Evolutionary conservation across 2,113 vertebrate genomes (phyloP), one percentile per base, ranked within the genome.

Genomic region (Piaya cayana): DNA sequence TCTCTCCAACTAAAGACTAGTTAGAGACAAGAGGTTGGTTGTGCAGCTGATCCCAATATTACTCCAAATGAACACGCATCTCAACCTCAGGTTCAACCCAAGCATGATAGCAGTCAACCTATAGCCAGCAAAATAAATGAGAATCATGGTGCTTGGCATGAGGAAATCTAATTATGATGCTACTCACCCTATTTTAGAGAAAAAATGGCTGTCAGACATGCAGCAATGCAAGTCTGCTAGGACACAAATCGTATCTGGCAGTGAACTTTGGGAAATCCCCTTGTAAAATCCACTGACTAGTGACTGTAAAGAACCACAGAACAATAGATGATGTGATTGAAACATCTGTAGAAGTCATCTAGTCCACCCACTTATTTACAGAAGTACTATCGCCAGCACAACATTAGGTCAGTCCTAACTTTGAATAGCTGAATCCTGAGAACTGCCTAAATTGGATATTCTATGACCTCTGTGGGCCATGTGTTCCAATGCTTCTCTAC

Each of bases 381-480:
- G 52, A 70, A 90, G 15, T 67, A 30, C 26, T 59, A 27, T 23
- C 81, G 43, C 77, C 91, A 83, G 55, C 37, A 83, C 42, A 77
- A 55, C 64, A 49, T 78, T 59, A 91, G 37, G 47, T 83, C 72
- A 90, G 91, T 34, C 62, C 15, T 85, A 79, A 71, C 37, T 82
- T 49, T 70, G 50, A 77, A 83, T 12, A 88, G 29, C 15, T 42
- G n/a, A 11, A 21, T 59, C 64, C 83, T 70, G 29, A 78, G 88
- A 86, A 83, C 23, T 90, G 36, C 88, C 90, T 83, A 86, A 94
- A 95, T 69, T 63, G 79, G 88, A 30, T 80, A 82, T 60, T 90
- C 49, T 63, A 1, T 29, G 64, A 81, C 26, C n/a, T 70, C 80
- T 78, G 45, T 45, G 63, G 72, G 49, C 11, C 67, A 12, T 63